These are phyloP conservation scores for Bubalus kerabau DNA, from an alignment of 2,113 vertebrate genomes.

Conservation along the genomic window DNA sequence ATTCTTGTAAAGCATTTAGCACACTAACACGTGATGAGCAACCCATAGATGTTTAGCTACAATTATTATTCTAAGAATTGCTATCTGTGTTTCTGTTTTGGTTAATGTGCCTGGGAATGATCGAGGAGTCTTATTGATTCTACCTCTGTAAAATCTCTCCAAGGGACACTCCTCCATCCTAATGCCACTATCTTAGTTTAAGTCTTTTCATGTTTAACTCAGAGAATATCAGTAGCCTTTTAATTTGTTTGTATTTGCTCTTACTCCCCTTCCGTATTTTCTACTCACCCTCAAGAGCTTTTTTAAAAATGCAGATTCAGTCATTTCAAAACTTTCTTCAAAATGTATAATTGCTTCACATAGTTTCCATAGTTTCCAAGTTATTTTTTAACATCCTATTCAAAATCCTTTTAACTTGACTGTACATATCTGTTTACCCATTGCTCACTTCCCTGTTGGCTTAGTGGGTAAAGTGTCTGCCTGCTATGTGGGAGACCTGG, in stretches of 20 bases:
- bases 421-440: not conserved
- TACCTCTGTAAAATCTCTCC: not conserved
- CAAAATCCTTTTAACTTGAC: not conserved
- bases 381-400: not conserved
- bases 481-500: not conserved
- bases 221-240: not conserved
- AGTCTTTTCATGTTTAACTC: not conserved
- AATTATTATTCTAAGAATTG: not conserved
- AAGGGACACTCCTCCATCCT: not conserved
- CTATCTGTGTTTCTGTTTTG: not conserved
- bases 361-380: not conserved
- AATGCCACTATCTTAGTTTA: not conserved
- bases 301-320: not conserved
- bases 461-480: not conserved
- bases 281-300: not conserved
- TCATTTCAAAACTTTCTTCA: not conserved
- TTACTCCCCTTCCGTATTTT: not conserved
- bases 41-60: not conserved
- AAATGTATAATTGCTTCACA: not conserved
- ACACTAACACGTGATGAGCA: not conserved
- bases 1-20: not conserved
- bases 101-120: not conserved
- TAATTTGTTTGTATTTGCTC: not conserved
- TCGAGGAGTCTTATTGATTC: not conserved
- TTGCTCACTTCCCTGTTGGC: not conserved